Conservation (phyloP, 2,888 invertebrate genomes). For the Vesta saturnalis region DNA sequence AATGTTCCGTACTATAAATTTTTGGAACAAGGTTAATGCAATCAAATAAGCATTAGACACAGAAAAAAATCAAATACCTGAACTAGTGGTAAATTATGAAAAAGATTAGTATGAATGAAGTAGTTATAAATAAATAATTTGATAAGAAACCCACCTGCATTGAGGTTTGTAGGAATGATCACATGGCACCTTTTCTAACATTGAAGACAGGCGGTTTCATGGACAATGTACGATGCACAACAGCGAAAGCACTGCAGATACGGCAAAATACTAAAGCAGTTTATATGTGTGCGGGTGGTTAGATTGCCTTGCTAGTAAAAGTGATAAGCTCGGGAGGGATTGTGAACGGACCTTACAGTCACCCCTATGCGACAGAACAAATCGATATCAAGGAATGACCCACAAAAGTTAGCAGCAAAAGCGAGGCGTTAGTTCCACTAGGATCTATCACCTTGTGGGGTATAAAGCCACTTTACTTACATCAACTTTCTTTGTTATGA, state of each 20-base stretch:
- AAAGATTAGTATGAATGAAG: slow-evolving; percentile 24
- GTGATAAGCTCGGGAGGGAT: slow-evolving; percentile 47
- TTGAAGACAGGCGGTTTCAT: slow-evolving; percentile 54
- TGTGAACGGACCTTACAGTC: slow-evolving; percentile 58
- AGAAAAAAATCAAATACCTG: slow-evolving; percentile 21
- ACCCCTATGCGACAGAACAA: slow-evolving; percentile 61
- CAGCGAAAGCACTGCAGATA: slow-evolving; percentile 53
- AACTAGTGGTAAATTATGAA: slow-evolving; percentile 14
- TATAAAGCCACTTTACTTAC: slow-evolving; percentile 56
- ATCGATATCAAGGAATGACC: slow-evolving; percentile 61
- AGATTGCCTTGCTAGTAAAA: slow-evolving; percentile 45
- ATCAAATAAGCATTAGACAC: too few relatives aligned
- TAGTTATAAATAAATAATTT: slow-evolving; percentile 24
- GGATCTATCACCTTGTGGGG: slow-evolving; percentile 34
- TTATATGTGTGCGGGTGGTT: slow-evolving; percentile 49
- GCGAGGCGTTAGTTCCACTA: slow-evolving; percentile 37
- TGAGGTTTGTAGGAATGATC: slow-evolving; percentile 55
- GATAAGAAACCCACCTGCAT: slow-evolving; percentile 55
- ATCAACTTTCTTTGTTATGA: slow-evolving; percentile 61
- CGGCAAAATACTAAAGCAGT: slow-evolving; percentile 49
- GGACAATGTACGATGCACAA: slow-evolving; percentile 48
- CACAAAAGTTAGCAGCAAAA: slow-evolving; percentile 54
- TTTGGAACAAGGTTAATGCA: too few relatives aligned
- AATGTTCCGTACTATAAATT: neutral
- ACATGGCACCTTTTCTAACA: slow-evolving; percentile 57